Percentiles rank a stretch among this genome's conserved stretches.
phyloP scores from a whole-genome alignment of 2,888 invertebrate genomes.

The Lasioglossum vierecki region DNA sequence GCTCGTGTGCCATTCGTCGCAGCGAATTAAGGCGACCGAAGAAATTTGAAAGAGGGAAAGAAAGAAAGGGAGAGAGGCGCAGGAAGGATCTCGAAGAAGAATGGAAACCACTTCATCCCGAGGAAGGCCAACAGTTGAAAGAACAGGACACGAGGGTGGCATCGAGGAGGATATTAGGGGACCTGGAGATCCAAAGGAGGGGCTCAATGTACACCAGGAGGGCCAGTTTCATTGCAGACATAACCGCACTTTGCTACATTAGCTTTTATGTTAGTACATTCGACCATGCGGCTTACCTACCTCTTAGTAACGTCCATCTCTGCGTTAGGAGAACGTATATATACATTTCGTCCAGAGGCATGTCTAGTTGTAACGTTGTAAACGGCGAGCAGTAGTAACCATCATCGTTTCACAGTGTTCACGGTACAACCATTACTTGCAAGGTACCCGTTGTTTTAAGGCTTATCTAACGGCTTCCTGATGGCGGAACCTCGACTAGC shows the following conservation, averaged over 20 bases:
- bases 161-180: slow-evolving; percentile 69
- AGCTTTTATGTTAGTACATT: slow-evolving; percentile 78
- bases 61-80: neutral
- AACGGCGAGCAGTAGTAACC: slow-evolving; percentile 67
- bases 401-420: slow-evolving; percentile 65
- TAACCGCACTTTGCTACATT: slow-evolving; percentile 78
- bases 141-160: slow-evolving; percentile 66
- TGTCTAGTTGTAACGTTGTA: slow-evolving; percentile 67
- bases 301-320: slow-evolving; percentile 70
- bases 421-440: slow-evolving; percentile 69
- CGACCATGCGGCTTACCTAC: slow-evolving; percentile 71
- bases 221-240: slow-evolving; percentile 68
- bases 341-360: slow-evolving; percentile 60
- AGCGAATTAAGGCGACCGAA: neutral
- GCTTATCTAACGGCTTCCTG: slow-evolving; percentile 67
- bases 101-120: slow-evolving; percentile 38
- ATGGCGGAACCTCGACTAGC: slow-evolving; percentile 55
- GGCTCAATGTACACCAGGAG: slow-evolving; percentile 59
- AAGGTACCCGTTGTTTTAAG: slow-evolving; percentile 66
- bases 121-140: slow-evolving; percentile 42
- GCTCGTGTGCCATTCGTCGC: neutral
- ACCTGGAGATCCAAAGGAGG: slow-evolving; percentile 43
- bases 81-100: slow-evolving; percentile 8
- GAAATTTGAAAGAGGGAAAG: neutral
- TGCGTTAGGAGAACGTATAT: slow-evolving; percentile 41